Conservation (phyloP, 2,113 vertebrate genomes). For the Myodes glareolus region DNA sequence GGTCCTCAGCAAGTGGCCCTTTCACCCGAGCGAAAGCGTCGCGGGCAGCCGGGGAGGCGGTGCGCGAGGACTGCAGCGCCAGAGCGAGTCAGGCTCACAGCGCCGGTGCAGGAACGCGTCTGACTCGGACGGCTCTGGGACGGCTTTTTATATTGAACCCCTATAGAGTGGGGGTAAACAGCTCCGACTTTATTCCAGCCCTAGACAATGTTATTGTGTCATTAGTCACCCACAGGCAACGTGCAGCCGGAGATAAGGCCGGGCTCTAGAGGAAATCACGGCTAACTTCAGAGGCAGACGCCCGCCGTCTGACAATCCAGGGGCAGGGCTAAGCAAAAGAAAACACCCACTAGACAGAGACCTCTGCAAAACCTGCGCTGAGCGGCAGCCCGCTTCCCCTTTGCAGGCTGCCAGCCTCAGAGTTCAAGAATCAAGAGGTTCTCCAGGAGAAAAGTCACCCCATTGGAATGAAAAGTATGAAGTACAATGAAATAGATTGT, state of each 20-base stretch:
- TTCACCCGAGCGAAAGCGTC: neutral
- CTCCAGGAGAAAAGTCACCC: constrained; percentile 76
- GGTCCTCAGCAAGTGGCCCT: neutral
- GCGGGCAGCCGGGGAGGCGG: neutral
- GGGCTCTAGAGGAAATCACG: constrained; percentile 86
- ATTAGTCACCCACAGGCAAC: constrained; percentile 91
- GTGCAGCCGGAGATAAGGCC: constrained; percentile 90
- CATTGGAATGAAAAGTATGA: constrained; percentile 83
- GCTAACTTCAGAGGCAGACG: constrained; percentile 85
- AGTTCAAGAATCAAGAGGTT: constrained; percentile 76
- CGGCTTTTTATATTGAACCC: constrained; percentile 88
- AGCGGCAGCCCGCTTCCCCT: constrained; percentile 71
- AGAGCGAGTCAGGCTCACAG: neutral
- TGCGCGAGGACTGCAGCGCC: neutral
- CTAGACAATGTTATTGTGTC: constrained; percentile 91
- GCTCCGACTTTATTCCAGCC: constrained; percentile 87
- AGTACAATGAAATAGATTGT: constrained; percentile 77
- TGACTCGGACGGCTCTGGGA: constrained; percentile 81
- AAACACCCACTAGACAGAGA: constrained; percentile 79
- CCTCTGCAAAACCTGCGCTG: constrained; percentile 75
- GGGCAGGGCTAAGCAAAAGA: constrained; percentile 80
- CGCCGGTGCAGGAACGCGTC: constrained; percentile 81
- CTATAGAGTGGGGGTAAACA: constrained; percentile 89
- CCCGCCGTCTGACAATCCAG: constrained; percentile 82
- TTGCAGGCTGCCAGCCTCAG: constrained; percentile 70